Conservation (phyloP, 1,140 invertebrate genomes). For the Drosophila ogumai region DNA sequence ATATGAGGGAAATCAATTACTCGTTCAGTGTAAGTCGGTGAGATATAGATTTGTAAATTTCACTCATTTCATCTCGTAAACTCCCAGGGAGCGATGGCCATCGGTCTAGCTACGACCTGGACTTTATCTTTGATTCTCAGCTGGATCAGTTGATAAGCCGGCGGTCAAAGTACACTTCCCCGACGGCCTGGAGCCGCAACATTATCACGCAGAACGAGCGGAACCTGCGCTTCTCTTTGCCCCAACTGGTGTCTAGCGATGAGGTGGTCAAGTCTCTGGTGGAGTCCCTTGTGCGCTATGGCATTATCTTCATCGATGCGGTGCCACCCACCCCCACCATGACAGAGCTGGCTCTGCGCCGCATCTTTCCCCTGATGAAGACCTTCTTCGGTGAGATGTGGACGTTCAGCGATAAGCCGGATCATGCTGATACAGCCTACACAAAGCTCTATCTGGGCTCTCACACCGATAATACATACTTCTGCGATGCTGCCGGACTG, state of each 20-base stretch:
- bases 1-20: slow-evolving; percentile 21
- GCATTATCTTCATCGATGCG: slow-evolving; percentile 78
- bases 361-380: slow-evolving; percentile 86
- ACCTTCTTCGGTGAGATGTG: slow-evolving; percentile 89
- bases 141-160: slow-evolving; percentile 57
- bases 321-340: slow-evolving; percentile 71
- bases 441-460: slow-evolving; percentile 86
- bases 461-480: slow-evolving; percentile 91
- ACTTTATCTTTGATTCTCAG: slow-evolving; percentile 63
- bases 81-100: slow-evolving; percentile 76
- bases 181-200: slow-evolving; percentile 67
- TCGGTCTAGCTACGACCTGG: slow-evolving; percentile 62
- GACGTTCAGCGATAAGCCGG: slow-evolving; percentile 86
- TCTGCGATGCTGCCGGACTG: slow-evolving; percentile 89
- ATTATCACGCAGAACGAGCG: slow-evolving; percentile 63
- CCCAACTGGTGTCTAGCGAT: slow-evolving; percentile 50
- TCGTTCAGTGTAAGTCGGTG: slow-evolving; percentile 52
- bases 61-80: not conserved
- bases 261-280: slow-evolving; percentile 55
- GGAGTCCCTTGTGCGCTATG: slow-evolving; percentile 66
- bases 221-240: slow-evolving; percentile 54
- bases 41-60: not conserved
- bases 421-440: slow-evolving; percentile 89
- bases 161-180: slow-evolving; percentile 43
- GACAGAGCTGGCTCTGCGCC: slow-evolving; percentile 77